A percentile compares a stretch with the other conserved stretches of the same genome.
Conservation (phyloP, 2,113 vertebrate species). For the Abramis brama region DNA sequence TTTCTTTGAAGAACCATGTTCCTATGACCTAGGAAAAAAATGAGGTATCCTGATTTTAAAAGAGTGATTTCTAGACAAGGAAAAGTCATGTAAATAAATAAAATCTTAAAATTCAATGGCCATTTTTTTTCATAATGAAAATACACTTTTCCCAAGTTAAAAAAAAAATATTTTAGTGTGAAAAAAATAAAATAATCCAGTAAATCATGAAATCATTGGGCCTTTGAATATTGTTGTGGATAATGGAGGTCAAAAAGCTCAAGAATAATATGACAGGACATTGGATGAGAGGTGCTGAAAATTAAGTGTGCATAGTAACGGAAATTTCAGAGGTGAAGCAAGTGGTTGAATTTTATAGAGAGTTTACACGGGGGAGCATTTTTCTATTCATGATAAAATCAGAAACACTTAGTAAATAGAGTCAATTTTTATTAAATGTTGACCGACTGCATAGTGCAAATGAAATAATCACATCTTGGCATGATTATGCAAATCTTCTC, state of each 20-base stretch:
- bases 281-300: not conserved
- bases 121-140: not conserved
- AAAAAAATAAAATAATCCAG: not conserved
- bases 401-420: not conserved
- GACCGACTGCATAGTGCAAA: not conserved
- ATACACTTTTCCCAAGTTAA: not conserved
- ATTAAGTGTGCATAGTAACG: not conserved
- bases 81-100: too few relatives aligned
- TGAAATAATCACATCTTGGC: conserved; percentile 1
- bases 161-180: not conserved
- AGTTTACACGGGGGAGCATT: not conserved
- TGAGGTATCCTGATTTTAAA: not conserved
- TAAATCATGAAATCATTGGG: not conserved
- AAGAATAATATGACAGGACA: not conserved
- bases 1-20: too few relatives aligned
- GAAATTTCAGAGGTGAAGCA: not conserved
- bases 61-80: not conserved
- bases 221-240: too few relatives aligned
- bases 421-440: conserved; percentile 8
- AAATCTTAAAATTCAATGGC: too few relatives aligned
- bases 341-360: not conserved
- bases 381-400: not conserved
- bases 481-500: conserved; percentile 14
- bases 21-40: too few relatives aligned
- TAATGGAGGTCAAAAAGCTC: too few relatives aligned